Base-by-base conservation (phyloP, 2,113 vertebrate genomes). In the Eidolon helvum region DNA sequence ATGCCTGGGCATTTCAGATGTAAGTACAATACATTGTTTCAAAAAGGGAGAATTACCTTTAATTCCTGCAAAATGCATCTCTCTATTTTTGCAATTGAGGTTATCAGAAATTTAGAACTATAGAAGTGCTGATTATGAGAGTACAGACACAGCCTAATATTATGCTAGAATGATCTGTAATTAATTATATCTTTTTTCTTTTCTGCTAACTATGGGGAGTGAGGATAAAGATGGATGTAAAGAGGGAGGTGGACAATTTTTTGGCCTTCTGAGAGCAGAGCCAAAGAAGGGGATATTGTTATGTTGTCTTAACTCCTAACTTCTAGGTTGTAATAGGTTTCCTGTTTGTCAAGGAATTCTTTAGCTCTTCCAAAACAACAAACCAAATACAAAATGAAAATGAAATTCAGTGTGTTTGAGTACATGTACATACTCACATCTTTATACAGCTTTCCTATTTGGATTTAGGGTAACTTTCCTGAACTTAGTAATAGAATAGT, bases 271-370 rank as follows among this genome's bases (percentile, higher is more conserved):
- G 12, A 87, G 24, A 77, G 59, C 85, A 55, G 59, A 80, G 2
- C 53, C 66, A 50, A 95, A 15, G 28, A 50, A 86, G 53, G 33
- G 33, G 33, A 30, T 50, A 26, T 61, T 94, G 26, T 89, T 7
- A 55, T 59, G 12, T 77, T 89, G 21, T 84, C 63, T 80, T 88
- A 33, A 53, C 2, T 24, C 9, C 16, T 66, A 30, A 77, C 12
- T 87, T 90, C 26, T 78, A 82, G 78, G 45, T 69, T 91, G n/a
- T 85, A 53, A 40, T 68, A 66, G 40, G 85, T 97, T 93, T n/a
- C 43, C 8, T 93, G 4, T 10, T 33, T 94, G 33, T 86, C 10
- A 83, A 21, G 48, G 50, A 63, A 9, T 79, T 87, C 63, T 87
- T 92, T 5, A 90, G 59, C 10, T 6, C 10, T 45, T 91, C 5